Conservation (phyloP, 2,113 vertebrate species). For the Phaethornis superciliosus region DNA sequence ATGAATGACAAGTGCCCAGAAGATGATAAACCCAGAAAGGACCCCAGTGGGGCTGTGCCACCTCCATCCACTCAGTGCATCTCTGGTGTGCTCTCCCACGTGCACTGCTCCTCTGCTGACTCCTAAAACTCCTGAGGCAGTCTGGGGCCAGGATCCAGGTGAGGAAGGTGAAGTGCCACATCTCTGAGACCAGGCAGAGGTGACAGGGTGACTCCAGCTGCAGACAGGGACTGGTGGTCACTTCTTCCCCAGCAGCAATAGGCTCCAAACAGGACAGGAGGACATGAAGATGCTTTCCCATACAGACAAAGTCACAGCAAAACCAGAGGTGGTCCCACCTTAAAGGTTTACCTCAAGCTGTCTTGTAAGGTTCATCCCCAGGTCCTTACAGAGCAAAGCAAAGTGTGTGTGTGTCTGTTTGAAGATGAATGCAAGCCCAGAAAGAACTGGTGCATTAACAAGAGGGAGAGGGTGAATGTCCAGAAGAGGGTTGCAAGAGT, state of each 20-base stretch:
- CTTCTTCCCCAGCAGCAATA: neutral
- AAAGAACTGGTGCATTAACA: neutral
- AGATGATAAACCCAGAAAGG: rapidly evolving
- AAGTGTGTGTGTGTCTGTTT: too few species aligned
- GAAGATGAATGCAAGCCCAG: neutral
- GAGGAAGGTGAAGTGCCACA: rapidly evolving
- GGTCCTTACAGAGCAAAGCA: neutral
- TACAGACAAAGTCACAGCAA: neutral
- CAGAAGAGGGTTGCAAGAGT: neutral
- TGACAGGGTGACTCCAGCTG: neutral
- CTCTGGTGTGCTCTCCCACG: neutral
- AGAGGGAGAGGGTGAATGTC: neutral
- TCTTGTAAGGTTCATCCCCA: neutral
- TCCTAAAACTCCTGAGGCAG: neutral
- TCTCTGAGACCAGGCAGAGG: neutral
- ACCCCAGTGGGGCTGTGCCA: neutral
- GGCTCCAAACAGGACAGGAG: neutral
- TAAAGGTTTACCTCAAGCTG: neutral
- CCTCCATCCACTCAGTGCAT: rapidly evolving
- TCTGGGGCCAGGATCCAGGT: neutral
- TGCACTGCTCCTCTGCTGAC: neutral
- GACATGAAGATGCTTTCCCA: rapidly evolving
- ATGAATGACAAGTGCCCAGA: neutral
- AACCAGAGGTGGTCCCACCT: neutral
- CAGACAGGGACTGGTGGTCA: neutral